Conservation (phyloP, 2,797 vertebrate species). For the Crossoptilon crossoptilon region DNA sequence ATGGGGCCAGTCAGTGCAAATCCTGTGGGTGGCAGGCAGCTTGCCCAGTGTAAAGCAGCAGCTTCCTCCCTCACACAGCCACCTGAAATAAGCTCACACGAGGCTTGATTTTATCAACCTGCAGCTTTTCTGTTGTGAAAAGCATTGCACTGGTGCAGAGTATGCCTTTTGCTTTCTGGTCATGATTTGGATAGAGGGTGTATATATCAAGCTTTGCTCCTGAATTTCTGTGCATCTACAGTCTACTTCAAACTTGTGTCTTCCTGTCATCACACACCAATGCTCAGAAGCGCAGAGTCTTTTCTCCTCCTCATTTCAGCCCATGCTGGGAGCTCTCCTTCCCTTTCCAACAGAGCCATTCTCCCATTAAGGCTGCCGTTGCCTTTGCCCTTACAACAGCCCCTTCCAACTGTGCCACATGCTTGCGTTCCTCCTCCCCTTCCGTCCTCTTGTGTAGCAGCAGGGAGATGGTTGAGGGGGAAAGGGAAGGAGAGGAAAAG, state of each 20-base stretch:
- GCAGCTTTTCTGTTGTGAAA: slow-evolving; percentile 16
- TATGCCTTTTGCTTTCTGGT: not conserved
- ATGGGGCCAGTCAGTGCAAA: slow-evolving; percentile 1
- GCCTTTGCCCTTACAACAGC: not conserved
- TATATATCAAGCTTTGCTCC: not conserved
- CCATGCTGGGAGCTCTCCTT: not conserved
- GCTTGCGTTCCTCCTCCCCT: not conserved
- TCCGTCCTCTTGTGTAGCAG: not conserved
- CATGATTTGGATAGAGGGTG: not conserved
- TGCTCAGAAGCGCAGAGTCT: not conserved
- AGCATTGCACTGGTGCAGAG: not conserved
- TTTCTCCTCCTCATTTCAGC: not conserved
- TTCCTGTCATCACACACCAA: not conserved
- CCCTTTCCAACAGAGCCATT: not conserved
- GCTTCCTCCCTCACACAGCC: slow-evolving; percentile 24
- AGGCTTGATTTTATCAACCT: slow-evolving; percentile 51
- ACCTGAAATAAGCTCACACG: slow-evolving; percentile 44
- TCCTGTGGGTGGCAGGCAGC: slow-evolving; percentile 29
- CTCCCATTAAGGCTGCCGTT: not conserved
- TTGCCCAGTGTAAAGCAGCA: slow-evolving; percentile 49
- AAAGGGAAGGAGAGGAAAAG: not conserved
- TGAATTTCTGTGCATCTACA: not conserved
- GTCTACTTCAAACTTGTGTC: not conserved
- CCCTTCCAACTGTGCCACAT: not conserved
- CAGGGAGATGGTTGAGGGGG: not conserved